A percentile compares a stretch with the other conserved stretches of the same genome.
These are phyloP conservation scores for Pedetes capensis DNA, from an alignment of 2,113 vertebrate species.

Conservation along the genomic window DNA sequence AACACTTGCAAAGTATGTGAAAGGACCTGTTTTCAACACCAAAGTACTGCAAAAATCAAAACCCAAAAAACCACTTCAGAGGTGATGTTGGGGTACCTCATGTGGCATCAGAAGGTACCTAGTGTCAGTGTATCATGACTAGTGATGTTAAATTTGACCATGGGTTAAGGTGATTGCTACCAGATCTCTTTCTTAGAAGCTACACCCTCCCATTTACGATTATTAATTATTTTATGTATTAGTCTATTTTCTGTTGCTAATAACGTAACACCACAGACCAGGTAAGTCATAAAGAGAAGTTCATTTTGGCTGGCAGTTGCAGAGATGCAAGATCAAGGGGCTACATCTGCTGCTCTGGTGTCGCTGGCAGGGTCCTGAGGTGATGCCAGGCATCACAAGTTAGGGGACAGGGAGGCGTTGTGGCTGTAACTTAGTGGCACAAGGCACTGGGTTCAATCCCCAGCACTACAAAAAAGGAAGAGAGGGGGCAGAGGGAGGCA, in stretches of 20 bases:
- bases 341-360: neutral
- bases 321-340: neutral
- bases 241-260: neutral
- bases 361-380: neutral
- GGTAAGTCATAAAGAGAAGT: neutral
- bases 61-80: neutral
- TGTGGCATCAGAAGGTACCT: neutral
- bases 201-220: neutral
- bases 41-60: too few species aligned
- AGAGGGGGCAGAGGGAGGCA: rapidly evolving
- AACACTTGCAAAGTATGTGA: too few species aligned
- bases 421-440: neutral
- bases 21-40: too few species aligned
- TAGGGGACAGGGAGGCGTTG: neutral
- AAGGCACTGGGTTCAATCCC: neutral
- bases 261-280: neutral
- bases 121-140: neutral
- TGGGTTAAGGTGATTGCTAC: neutral
- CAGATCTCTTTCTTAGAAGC: neutral
- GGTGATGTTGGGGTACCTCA: neutral
- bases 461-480: neutral
- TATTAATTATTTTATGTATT: neutral
- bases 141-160: neutral
- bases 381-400: neutral
- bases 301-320: neutral